phyloP scores from a whole-genome alignment of 2,888 invertebrate genomes.

The Spodoptera picta region DNA sequence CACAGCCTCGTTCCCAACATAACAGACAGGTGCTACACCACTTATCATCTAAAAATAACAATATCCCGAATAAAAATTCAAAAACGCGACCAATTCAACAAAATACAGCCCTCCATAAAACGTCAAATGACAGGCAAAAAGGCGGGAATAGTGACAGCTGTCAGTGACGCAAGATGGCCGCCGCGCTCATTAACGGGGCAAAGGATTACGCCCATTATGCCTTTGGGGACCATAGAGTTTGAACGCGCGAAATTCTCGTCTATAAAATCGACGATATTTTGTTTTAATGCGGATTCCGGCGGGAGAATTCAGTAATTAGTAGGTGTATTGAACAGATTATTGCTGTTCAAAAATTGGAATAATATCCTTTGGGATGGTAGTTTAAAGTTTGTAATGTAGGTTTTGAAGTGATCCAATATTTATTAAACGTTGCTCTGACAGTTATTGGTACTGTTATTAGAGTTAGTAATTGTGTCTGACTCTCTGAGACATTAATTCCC shows the following conservation, averaged over 20 bases:
- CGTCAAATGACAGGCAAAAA: constrained; percentile 52
- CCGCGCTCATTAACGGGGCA: constrained; percentile 59
- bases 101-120: constrained; percentile 33
- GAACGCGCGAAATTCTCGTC: constrained; percentile 32
- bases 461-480: no score
- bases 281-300: constrained; percentile 37
- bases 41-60: constrained; percentile 16
- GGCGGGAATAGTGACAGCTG: constrained; percentile 63
- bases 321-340: constrained; percentile 38
- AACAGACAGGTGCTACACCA: constrained; percentile 26
- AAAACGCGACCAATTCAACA: constrained; percentile 20
- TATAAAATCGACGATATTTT: constrained; percentile 40
- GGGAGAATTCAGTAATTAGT: constrained; percentile 42
- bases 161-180: constrained; percentile 61
- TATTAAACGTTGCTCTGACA: neutral
- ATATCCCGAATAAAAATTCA: constrained; percentile 27
- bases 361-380: constrained; percentile 8
- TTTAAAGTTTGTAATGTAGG: constrained; percentile 16
- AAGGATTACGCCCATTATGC: constrained; percentile 59
- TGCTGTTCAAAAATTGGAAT: constrained; percentile 29
- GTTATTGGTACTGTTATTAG: no score
- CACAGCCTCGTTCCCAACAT: constrained; percentile 14
- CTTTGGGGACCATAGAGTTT: constrained; percentile 40
- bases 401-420: neutral
- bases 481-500: no score